Conservation (phyloP, 2,888 invertebrate species). For the Frankliniella fusca region DNA sequence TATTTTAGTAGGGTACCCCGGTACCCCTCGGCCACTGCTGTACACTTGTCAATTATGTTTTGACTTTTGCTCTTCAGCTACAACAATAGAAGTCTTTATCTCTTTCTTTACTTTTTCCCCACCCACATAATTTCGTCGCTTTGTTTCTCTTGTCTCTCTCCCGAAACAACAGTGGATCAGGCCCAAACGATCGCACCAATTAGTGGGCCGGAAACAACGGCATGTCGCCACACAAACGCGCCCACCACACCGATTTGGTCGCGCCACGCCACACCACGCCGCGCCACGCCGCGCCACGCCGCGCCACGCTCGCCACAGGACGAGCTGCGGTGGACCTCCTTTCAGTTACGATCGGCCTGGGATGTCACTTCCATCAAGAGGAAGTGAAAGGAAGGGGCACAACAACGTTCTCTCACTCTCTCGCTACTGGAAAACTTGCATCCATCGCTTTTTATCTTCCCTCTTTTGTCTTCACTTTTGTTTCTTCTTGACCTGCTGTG, state of each 20-base stretch:
- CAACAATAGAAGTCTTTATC: too few species aligned
- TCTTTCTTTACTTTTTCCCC: not conserved
- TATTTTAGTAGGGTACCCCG: too few species aligned
- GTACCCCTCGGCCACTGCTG: too few species aligned
- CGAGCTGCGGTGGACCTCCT: not conserved
- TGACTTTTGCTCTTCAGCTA: not conserved
- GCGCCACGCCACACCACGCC: not conserved
- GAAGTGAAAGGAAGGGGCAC: not conserved
- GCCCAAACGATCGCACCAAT: not conserved
- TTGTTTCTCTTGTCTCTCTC: not conserved
- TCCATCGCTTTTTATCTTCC: not conserved
- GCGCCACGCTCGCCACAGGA: not conserved
- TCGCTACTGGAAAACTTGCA: not conserved
- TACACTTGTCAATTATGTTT: not conserved
- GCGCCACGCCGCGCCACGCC: not conserved
- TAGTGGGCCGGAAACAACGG: not conserved
- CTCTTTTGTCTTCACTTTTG: slow-evolving; percentile 16
- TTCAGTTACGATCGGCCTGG: not conserved
- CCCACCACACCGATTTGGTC: not conserved
- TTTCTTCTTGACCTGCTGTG: not conserved
- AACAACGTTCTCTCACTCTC: not conserved
- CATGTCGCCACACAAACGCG: slow-evolving; percentile 1
- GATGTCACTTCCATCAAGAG: not conserved
- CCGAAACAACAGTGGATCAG: not conserved
- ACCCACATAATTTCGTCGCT: not conserved